Evolutionary conservation across 2,797 vertebrate species (phyloP).

Genomic region (Cirrhinus mrigala): DNA sequence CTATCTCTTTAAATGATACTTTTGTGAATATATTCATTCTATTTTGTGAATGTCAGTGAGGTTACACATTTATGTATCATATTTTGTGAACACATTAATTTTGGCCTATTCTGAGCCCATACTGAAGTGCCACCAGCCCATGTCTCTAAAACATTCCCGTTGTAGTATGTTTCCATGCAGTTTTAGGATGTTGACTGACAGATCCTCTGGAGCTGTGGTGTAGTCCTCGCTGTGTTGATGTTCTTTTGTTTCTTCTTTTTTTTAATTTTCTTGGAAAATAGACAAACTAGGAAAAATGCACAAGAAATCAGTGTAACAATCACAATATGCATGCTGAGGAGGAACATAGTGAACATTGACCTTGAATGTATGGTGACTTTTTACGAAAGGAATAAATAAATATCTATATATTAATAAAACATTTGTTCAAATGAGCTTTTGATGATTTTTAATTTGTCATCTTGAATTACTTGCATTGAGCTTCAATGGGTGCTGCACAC

Average conservation of each 20-base stretch:
- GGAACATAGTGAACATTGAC: slow-evolving; percentile 80
- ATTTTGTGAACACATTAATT: not conserved
- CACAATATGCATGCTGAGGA: slow-evolving; percentile 85
- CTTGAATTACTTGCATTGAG: slow-evolving; percentile 45
- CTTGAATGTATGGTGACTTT: slow-evolving; percentile 89
- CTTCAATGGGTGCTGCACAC: not conserved
- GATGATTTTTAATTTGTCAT: slow-evolving; percentile 61
- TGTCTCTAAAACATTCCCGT: slow-evolving; percentile 36
- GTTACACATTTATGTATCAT: not conserved
- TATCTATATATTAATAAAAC: slow-evolving; percentile 88
- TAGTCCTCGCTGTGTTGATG: slow-evolving; percentile 71
- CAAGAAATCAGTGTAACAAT: slow-evolving; percentile 74
- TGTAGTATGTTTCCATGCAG: slow-evolving; percentile 48
- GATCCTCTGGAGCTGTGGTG: slow-evolving; percentile 61
- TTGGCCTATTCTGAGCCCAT: not conserved
- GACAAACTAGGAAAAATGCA: slow-evolving; percentile 66
- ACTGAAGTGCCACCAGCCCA: slow-evolving; percentile 33
- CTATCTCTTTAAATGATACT: too few relatives aligned
- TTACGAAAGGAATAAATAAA: slow-evolving; percentile 86
- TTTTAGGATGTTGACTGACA: slow-evolving; percentile 45
- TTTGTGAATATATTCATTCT: not conserved
- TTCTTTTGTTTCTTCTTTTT: slow-evolving; percentile 71
- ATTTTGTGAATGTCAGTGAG: not conserved
- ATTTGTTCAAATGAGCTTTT: slow-evolving; percentile 79
- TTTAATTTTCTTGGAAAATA: slow-evolving; percentile 72